Evolutionary conservation across 1,140 invertebrate genomes (phyloP).

Genomic region (Ceratina japonica): DNA sequence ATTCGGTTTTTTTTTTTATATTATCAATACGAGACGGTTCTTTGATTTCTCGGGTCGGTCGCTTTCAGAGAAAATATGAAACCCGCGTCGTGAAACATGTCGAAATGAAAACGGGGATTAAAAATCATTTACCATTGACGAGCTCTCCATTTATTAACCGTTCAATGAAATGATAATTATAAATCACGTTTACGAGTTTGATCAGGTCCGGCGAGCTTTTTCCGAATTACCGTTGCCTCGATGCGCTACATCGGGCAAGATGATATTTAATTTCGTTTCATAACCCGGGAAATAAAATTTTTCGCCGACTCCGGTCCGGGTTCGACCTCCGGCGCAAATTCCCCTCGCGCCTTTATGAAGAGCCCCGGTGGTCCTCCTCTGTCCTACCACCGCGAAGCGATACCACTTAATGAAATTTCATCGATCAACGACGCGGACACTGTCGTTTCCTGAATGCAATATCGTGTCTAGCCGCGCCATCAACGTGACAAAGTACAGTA

Average conservation of each 20-base stretch:
- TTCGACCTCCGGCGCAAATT: constrained; percentile 16
- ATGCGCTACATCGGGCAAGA: not conserved
- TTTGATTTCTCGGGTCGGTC: not conserved
- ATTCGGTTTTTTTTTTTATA: no score
- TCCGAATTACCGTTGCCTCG: not conserved
- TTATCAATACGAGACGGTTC: no score
- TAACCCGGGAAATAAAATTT: constrained; percentile 19
- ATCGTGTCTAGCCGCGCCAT: constrained; percentile 42
- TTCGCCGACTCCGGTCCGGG: not conserved
- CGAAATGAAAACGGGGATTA: not conserved
- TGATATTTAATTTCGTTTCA: constrained; percentile 30
- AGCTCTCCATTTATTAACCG: not conserved
- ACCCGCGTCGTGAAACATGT: no score
- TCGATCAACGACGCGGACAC: constrained; percentile 52
- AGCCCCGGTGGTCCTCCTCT: constrained; percentile 1
- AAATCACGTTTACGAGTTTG: constrained; percentile 7
- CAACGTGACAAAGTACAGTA: constrained; percentile 21
- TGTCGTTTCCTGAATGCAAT: constrained; percentile 59
- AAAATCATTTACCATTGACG: not conserved
- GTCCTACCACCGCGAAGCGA: constrained; percentile 30
- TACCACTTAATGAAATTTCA: constrained; percentile 64
- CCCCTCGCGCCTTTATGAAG: constrained; percentile 22
- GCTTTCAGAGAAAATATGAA: not conserved
- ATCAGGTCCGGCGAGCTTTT: not conserved
- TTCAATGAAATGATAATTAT: not conserved